A percentile compares a stretch with the other conserved stretches of the same genome.
Conservation (phyloP, 2,888 invertebrate genomes). For the Boloria selene region DNA sequence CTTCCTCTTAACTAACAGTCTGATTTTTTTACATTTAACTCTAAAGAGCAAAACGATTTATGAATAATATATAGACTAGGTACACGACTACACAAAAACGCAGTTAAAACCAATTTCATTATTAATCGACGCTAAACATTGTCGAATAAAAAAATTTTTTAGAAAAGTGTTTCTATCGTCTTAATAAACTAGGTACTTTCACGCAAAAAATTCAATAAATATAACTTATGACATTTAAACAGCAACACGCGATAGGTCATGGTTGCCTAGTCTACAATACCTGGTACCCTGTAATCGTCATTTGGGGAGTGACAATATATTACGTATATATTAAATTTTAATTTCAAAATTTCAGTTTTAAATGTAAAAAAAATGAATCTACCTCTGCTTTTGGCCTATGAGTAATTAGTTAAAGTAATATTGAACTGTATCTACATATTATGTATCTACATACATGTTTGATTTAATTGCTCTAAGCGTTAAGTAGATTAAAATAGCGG, state of each 20-base stretch:
- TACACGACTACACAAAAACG: no score
- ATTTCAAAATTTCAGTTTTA: not conserved
- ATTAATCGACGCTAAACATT: no score
- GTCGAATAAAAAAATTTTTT: no score
- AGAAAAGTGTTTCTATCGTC: no score
- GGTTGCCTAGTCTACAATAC: slow-evolving; percentile 51
- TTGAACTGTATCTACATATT: slow-evolving; percentile 19
- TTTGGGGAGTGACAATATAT: slow-evolving; percentile 41
- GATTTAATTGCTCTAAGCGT: slow-evolving; percentile 53
- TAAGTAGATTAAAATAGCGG: slow-evolving; percentile 39
- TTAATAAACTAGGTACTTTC: slow-evolving; percentile 6
- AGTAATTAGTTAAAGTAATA: slow-evolving; percentile 70
- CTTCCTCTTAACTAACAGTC: no score
- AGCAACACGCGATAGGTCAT: slow-evolving; percentile 71
- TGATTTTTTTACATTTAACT: no score
- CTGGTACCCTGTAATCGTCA: slow-evolving; percentile 56
- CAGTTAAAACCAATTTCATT: no score
- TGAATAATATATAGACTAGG: no score
- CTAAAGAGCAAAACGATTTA: no score
- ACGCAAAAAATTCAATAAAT: slow-evolving; percentile 28
- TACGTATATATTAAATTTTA: not conserved
- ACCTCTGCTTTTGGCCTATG: slow-evolving; percentile 36
- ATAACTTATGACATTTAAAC: slow-evolving; percentile 56
- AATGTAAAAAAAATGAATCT: not conserved
- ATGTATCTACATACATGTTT: slow-evolving; percentile 43